Evolutionary conservation across 2,888 invertebrate species (phyloP).

Genomic region (Dorcus parallelipipedus): DNA sequence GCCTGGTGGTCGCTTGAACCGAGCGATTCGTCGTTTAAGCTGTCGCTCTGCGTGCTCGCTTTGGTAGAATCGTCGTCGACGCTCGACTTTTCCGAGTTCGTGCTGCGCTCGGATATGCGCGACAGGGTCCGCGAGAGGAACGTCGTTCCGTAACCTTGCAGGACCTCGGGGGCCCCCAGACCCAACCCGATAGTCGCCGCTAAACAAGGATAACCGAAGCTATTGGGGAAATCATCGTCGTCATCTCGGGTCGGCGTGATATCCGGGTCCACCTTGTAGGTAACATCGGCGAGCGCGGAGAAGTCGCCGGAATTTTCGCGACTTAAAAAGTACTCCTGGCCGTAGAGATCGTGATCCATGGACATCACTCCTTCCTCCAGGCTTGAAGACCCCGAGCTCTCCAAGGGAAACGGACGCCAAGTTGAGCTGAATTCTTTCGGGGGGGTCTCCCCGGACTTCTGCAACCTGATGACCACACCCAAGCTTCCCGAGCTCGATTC

Average conservation of each 20-base stretch:
- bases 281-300: constrained; percentile 38
- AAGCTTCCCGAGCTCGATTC: constrained; percentile 73
- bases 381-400: constrained; percentile 82
- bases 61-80: constrained; percentile 84
- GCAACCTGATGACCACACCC: constrained; percentile 62
- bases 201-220: constrained; percentile 58
- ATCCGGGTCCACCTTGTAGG: constrained; percentile 40
- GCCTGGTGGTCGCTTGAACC: constrained; percentile 83
- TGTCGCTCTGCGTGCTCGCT: constrained; percentile 78
- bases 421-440: constrained; percentile 71
- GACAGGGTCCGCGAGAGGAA: constrained; percentile 77
- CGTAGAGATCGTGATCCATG: constrained; percentile 62
- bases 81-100: constrained; percentile 84
- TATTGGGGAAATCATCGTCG: constrained; percentile 68
- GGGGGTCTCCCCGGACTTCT: constrained; percentile 55
- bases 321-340: constrained; percentile 47
- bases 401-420: constrained; percentile 79
- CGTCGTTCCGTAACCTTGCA: constrained; percentile 66
- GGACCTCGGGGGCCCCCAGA: constrained; percentile 64
- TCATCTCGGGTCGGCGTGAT: constrained; percentile 55
- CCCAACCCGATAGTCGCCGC: constrained; percentile 49
- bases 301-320: constrained; percentile 43
- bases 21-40: constrained; percentile 79
- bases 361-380: constrained; percentile 81
- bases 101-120: constrained; percentile 83